Conservation (phyloP, 2,113 vertebrate genomes). For the Manacus vitellinus region DNA sequence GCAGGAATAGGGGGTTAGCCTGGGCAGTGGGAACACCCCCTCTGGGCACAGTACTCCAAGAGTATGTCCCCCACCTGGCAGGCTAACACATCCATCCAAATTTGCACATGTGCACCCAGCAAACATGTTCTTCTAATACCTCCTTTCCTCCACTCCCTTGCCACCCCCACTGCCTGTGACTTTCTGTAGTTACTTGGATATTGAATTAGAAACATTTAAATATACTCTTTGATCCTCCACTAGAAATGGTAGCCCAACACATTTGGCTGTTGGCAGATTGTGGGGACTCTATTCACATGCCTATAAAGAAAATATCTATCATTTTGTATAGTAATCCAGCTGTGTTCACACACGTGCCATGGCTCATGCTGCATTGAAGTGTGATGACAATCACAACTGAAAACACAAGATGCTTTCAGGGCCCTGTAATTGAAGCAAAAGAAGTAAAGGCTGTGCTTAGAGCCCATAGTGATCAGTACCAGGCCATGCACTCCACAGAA, state of each 20-base stretch:
- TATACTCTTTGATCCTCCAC: neutral
- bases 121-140: neutral
- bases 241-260: conserved; percentile 1
- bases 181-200: neutral
- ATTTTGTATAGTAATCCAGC: conserved; percentile 29
- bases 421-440: conserved; percentile 28
- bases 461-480: conserved; percentile 46
- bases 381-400: conserved; percentile 52
- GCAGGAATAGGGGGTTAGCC: neutral
- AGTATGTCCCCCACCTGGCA: rapidly evolving
- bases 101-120: neutral
- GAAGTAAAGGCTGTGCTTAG: conserved; percentile 39
- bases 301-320: conserved; percentile 28
- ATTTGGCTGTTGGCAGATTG: conserved; percentile 21
- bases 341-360: conserved; percentile 13
- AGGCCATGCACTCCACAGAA: conserved; percentile 30
- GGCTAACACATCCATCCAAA: neutral
- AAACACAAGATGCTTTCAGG: conserved; percentile 43
- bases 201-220: conserved; percentile 2
- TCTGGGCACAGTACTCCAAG: neutral
- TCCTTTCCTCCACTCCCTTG: neutral
- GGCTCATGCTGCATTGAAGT: conserved; percentile 12
- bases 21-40: neutral
- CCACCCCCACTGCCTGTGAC: neutral
- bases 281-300: neutral